phyloP scores from a whole-genome alignment of 1,140 invertebrate genomes.

The Rhagoletis pomonella region DNA sequence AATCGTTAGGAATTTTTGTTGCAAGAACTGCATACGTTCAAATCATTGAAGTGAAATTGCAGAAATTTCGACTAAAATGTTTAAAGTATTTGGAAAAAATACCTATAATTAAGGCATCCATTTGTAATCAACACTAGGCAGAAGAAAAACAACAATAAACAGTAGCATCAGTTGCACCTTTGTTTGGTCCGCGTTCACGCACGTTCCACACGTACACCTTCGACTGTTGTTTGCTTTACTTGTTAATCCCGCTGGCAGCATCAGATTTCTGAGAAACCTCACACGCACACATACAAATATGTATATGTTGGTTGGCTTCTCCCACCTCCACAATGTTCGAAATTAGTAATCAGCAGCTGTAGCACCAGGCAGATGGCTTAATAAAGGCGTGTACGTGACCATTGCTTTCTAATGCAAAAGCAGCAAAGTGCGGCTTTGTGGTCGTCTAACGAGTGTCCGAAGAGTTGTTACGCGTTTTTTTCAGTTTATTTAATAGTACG shows the following conservation, averaged over 20 bases:
- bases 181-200: neutral
- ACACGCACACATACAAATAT: neutral
- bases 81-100: neutral
- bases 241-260: slow-evolving; percentile 27
- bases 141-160: neutral
- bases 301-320: neutral
- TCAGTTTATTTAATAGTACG: no score
- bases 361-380: slow-evolving; percentile 35
- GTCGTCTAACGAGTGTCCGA: slow-evolving; percentile 4
- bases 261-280: slow-evolving; percentile 4
- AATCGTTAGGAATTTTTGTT: no score
- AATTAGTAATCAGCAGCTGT: slow-evolving; percentile 51
- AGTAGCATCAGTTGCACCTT: neutral
- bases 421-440: neutral
- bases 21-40: no score
- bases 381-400: slow-evolving; percentile 40
- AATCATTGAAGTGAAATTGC: no score
- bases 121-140: neutral
- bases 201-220: slow-evolving; percentile 32
- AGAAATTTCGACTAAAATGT: no score
- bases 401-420: neutral
- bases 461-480: neutral
- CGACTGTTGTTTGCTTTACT: slow-evolving; percentile 16
- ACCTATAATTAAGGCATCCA: no score
- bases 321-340: neutral